Percentiles rank a stretch among this genome's conserved stretches.
Conservation (phyloP, 23 tunicate species). For the Ciona savignyi region DNA sequence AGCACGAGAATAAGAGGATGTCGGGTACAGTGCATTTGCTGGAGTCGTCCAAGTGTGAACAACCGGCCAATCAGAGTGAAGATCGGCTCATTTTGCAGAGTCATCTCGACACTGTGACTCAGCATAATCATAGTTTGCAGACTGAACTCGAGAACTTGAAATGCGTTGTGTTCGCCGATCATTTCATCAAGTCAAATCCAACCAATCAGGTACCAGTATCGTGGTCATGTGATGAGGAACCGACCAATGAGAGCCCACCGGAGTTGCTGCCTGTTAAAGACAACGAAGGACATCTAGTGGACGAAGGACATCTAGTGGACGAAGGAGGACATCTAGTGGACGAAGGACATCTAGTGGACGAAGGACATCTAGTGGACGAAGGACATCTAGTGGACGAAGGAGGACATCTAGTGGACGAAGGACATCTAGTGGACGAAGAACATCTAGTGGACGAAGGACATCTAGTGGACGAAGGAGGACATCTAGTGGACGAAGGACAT, state of each 20-base stretch:
- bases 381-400: neutral
- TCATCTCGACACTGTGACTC: constrained; percentile 33
- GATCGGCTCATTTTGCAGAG: constrained; percentile 28
- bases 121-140: constrained; percentile 40
- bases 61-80: constrained; percentile 1
- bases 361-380: neutral
- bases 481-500: neutral
- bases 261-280: too few relatives aligned
- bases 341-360: neutral
- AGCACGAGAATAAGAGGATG: constrained; percentile 54
- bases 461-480: neutral
- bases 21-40: constrained; percentile 44
- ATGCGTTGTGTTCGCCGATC: constrained; percentile 57
- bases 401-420: neutral
- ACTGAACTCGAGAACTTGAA: constrained; percentile 61
- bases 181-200: constrained; percentile 2
- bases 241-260: neutral
- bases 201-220: neutral
- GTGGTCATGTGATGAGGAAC: neutral
- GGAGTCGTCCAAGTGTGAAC: constrained; percentile 26
- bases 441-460: neutral
- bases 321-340: neutral
- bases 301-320: neutral
- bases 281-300: neutral
- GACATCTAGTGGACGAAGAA: too few relatives aligned